Conservation (phyloP, 30 jellyfish, hydroid and myxozoan species). For the Cassiopea xamachana region DNA sequence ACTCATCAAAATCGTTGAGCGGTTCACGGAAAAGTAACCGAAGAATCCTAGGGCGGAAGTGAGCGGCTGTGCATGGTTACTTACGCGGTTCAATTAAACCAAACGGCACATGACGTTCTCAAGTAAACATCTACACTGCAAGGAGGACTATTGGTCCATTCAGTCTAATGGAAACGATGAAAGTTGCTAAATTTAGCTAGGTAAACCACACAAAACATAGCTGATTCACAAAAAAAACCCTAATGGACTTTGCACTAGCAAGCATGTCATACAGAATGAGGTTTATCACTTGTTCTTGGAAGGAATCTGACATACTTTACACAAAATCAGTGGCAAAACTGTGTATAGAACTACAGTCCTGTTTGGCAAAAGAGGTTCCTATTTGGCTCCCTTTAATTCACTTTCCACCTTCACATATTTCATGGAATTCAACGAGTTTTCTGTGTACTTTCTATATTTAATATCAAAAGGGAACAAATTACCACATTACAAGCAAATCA, state of each 20-base stretch:
- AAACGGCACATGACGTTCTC: neutral
- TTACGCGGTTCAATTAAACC: neutral
- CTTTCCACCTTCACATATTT: too few relatives aligned
- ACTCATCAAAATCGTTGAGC: conserved; percentile 4
- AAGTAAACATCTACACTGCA: neutral
- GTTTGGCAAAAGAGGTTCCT: too few relatives aligned
- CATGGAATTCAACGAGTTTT: too few relatives aligned
- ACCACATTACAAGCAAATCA: too few relatives aligned
- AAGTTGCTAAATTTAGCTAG: neutral
- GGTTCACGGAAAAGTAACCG: conserved; percentile 25
- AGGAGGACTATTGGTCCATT: neutral
- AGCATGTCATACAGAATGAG: neutral
- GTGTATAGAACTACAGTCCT: too few relatives aligned
- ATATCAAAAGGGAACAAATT: too few relatives aligned
- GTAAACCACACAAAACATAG: neutral
- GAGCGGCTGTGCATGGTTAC: neutral
- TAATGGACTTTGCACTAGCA: neutral
- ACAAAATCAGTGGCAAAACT: too few relatives aligned
- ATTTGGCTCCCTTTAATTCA: too few relatives aligned
- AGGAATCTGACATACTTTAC: too few relatives aligned
- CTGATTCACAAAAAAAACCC: neutral
- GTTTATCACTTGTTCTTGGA: too few relatives aligned
- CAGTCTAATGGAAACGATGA: neutral
- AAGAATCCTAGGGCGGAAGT: neutral
- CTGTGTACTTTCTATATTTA: too few relatives aligned